A percentile compares a stretch with the other conserved stretches of the same genome.
Conservation (phyloP, 2,888 invertebrate genomes). For the Cataglyphis albicans region DNA sequence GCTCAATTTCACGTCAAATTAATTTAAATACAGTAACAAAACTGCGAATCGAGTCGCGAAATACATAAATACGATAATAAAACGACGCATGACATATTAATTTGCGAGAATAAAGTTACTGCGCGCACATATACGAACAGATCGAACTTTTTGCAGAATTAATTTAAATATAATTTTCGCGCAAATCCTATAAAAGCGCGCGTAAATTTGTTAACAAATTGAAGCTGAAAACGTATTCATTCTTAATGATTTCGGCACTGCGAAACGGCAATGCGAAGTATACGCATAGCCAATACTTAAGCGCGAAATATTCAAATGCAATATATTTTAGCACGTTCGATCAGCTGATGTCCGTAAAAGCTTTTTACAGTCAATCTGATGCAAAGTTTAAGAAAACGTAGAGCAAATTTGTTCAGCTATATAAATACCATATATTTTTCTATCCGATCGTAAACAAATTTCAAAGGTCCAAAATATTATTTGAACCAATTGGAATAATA, state of each 20-base stretch:
- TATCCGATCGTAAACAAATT: not conserved
- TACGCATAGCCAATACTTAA: slow-evolving; percentile 7
- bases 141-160: slow-evolving; percentile 11
- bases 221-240: slow-evolving; percentile 1
- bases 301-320: not conserved
- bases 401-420: slow-evolving; percentile 22
- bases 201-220: not conserved
- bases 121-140: too few relatives aligned
- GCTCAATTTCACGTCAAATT: slow-evolving; percentile 32
- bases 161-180: slow-evolving; percentile 27
- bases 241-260: not conserved
- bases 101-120: not conserved
- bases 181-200: not conserved
- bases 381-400: slow-evolving; percentile 4
- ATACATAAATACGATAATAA: not conserved
- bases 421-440: slow-evolving; percentile 25
- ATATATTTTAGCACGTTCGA: slow-evolving; percentile 2
- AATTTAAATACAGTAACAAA: slow-evolving; percentile 41
- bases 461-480: not conserved
- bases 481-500: not conserved
- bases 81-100: slow-evolving; percentile 23
- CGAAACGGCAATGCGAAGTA: not conserved
- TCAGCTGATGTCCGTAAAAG: not conserved
- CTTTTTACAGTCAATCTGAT: not conserved
- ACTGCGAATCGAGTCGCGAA: not conserved